phyloP scores from a whole-genome alignment of 2,113 vertebrate species.

The Solea senegalensis region DNA sequence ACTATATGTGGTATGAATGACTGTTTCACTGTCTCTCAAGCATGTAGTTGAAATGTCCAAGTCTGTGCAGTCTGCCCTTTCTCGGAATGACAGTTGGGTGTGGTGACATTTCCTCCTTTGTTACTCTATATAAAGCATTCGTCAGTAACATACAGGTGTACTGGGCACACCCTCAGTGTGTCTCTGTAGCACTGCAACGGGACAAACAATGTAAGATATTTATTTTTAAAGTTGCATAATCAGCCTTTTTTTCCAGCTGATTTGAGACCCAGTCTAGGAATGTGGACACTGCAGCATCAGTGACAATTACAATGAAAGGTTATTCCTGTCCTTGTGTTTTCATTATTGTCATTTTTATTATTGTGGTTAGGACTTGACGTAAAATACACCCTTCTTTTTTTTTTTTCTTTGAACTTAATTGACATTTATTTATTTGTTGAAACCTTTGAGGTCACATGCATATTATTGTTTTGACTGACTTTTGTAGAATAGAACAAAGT shows the following conservation, averaged over 20 bases:
- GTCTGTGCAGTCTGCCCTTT: background rate
- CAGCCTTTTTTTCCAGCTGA: background rate
- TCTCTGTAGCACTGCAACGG: background rate
- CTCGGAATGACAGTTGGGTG: background rate
- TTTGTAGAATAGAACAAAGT: slow-evolving; percentile 25
- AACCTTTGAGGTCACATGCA: slow-evolving; percentile 4
- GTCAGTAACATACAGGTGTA: no score
- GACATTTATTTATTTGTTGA: slow-evolving; percentile 24
- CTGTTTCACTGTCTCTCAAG: background rate
- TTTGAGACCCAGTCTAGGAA: slow-evolving; percentile 1
- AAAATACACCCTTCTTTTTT: no score
- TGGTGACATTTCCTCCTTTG: background rate
- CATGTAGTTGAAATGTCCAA: background rate
- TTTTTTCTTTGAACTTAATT: no score
- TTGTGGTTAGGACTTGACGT: background rate
- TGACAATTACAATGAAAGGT: background rate
- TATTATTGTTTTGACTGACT: slow-evolving; percentile 25
- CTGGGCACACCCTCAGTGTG: background rate
- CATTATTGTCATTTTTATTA: background rate
- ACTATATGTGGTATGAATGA: no score
- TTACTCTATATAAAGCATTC: background rate
- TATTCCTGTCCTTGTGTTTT: background rate
- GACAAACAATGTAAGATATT: background rate
- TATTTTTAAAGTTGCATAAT: background rate
- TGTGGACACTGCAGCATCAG: background rate